Evolutionary conservation across 2,797 vertebrate genomes (phyloP), one percentile per base, ranked within the genome.

Genomic region (Sandelia bainsii): DNA sequence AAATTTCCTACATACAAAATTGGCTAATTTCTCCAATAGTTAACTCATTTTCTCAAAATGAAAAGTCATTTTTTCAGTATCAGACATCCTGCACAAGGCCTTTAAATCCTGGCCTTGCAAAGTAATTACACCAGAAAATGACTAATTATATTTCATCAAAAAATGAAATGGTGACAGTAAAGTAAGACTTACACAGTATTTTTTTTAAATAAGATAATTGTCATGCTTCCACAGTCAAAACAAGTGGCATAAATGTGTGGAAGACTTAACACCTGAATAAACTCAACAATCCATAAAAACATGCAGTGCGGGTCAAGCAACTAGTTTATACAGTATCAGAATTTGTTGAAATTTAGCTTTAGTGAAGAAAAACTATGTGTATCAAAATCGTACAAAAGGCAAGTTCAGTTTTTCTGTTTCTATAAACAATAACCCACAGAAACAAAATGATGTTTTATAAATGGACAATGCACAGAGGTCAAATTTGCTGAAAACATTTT

Each of bases 21-120:
- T 0, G n/a, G 68, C 52, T 34, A 14, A 82, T 80, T 73, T 78
- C 27, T 57, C 54, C 20, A 69, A 68, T 68, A 75, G 66, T 58
- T 8, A 82, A 70, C 59, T 84, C 0, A 80, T 79, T 85, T 82
- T 63, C 62, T 70, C 44, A 42, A 29, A 19, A 44, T 69, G 56
- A 71, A 0, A 69, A 61, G 37, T 3, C 0, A 10, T 53, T 27
- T 51, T 50, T 58, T 44, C 65, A 68, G 17, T 51, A 11, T 75
- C 29, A 74, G 37, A 59, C 71, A 80, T 57, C 14, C 23, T 72
- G 34, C 8, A 40, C 46, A 62, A 32, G 39, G 23, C 42, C 39
- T 52, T 52, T 6, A 62, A 79, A 60, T 77, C 27, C 20, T 23
- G 29, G 13, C 0, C 0, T 19, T 52, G 45, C 40, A 75, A 74